Percentiles rank a stretch among this genome's conserved stretches.
Conservation (phyloP, 1,140 invertebrate species). For the Acyrthosiphon pisum region DNA sequence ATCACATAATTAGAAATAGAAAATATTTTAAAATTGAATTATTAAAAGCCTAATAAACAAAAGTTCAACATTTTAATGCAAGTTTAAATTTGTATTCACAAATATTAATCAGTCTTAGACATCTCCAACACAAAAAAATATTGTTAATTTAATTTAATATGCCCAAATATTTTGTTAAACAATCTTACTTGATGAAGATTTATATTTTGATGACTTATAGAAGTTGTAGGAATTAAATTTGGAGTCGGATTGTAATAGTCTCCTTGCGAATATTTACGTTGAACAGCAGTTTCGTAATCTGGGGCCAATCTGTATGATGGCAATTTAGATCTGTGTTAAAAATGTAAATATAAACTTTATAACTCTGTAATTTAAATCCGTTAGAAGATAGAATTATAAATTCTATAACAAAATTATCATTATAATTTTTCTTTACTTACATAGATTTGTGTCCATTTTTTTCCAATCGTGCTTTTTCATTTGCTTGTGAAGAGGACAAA, state of each 20-base stretch:
- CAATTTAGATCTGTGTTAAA: conserved; percentile 70
- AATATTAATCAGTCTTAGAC: neutral
- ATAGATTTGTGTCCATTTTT: conserved; percentile 54
- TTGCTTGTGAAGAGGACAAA: conserved; percentile 66
- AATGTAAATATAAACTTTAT: neutral
- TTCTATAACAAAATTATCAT: neutral
- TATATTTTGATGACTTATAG: conserved; percentile 73
- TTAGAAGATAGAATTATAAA: neutral
- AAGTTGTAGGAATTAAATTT: conserved; percentile 62
- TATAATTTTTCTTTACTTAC: neutral
- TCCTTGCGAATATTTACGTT: conserved; percentile 69
- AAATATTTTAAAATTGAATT: neutral
- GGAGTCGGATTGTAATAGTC: conserved; percentile 58
- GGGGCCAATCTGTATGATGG: conserved; percentile 91
- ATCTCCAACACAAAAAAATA: neutral
- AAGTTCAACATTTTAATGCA: neutral
- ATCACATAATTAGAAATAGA: too few relatives aligned
- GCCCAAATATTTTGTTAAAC: neutral
- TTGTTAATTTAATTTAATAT: neutral
- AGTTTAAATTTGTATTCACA: neutral
- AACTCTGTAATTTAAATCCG: conserved; percentile 71
- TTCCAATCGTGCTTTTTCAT: conserved; percentile 62
- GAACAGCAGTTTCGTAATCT: conserved; percentile 92
- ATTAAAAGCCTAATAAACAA: neutral
- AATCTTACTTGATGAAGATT: conserved; percentile 61